A percentile compares a stretch with the other conserved stretches of the same genome.
phyloP scores from a whole-genome alignment of 2,888 invertebrate species.

The Drosophila borealis region DNA sequence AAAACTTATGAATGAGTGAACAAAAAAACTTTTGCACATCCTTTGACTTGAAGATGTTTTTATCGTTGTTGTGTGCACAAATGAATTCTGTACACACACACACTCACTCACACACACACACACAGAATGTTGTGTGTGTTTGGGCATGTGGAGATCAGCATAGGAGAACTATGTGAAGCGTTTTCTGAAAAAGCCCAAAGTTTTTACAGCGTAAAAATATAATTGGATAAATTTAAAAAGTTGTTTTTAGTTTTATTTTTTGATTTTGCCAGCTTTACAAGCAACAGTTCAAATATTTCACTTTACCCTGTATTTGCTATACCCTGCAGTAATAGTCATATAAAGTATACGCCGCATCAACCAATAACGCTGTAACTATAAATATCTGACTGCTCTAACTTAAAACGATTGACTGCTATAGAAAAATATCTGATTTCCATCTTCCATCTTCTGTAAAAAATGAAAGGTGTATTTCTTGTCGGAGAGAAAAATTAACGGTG shows the following conservation, averaged over 20 bases:
- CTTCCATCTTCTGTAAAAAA: too few relatives aligned
- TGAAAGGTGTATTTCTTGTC: too few relatives aligned
- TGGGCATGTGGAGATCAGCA: slow-evolving; percentile 64
- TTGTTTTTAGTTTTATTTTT: slow-evolving; percentile 36
- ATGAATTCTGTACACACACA: slow-evolving; percentile 50
- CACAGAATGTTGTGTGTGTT: slow-evolving; percentile 41
- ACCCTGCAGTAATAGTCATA: background rate
- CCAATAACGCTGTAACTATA: too few relatives aligned
- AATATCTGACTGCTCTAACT: too few relatives aligned
- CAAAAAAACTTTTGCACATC: slow-evolving; percentile 78
- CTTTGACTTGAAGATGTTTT: slow-evolving; percentile 80
- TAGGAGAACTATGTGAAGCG: slow-evolving; percentile 43
- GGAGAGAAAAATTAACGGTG: too few relatives aligned
- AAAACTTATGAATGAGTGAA: slow-evolving; percentile 81
- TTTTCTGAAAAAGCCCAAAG: slow-evolving; percentile 58
- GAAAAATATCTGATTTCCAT: too few relatives aligned
- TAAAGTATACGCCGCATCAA: background rate
- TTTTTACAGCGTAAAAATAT: slow-evolving; percentile 80
- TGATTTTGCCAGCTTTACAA: slow-evolving; percentile 29
- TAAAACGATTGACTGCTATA: too few relatives aligned
- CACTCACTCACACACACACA: slow-evolving; percentile 8
- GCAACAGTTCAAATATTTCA: background rate
- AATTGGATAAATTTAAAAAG: slow-evolving; percentile 75
- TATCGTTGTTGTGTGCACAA: slow-evolving; percentile 77
- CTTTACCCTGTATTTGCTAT: background rate